A percentile compares a stretch with the other conserved stretches of the same genome.
These are phyloP conservation scores for Dasyprocta punctata DNA, from an alignment of 2,113 vertebrate genomes.

Conservation along the genomic window DNA sequence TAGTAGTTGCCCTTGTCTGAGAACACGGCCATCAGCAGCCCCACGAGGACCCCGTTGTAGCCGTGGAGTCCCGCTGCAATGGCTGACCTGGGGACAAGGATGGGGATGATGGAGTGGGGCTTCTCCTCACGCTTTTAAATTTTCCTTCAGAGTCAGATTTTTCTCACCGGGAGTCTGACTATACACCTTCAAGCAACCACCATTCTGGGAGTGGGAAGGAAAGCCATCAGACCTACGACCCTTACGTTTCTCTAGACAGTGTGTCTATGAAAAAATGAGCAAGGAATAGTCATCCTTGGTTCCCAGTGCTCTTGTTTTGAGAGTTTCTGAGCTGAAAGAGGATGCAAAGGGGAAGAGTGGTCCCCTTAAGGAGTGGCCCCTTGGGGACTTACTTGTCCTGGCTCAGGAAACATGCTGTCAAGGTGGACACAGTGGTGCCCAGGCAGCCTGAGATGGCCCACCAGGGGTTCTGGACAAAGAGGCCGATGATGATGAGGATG, in stretches of 20 bases:
- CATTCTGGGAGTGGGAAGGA: neutral
- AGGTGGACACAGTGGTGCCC: conserved; percentile 91
- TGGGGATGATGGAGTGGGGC: neutral
- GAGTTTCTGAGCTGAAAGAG: neutral
- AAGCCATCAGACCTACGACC: neutral
- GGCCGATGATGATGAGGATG: conserved; percentile 90
- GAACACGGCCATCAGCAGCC: conserved; percentile 95
- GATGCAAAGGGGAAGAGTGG: neutral
- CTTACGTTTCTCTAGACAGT: neutral
- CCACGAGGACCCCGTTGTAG: conserved; percentile 96
- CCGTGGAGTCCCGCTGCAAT: conserved; percentile 94
- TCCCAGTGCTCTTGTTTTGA: neutral
- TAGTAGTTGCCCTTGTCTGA: conserved; percentile 93
- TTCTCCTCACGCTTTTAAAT: too few species aligned
- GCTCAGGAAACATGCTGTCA: conserved; percentile 92
- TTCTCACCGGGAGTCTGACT: neutral
- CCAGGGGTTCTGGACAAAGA: conserved; percentile 96
- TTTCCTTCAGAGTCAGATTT: neutral
- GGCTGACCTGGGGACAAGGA: conserved; percentile 86
- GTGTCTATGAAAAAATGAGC: neutral
- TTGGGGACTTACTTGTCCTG: conserved; percentile 90
- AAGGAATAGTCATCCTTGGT: neutral
- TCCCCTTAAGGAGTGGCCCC: neutral
- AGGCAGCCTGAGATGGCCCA: conserved; percentile 95
- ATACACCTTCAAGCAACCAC: neutral